Percentiles rank a stretch among this genome's conserved stretches.
phyloP scores from a whole-genome alignment of 2,888 invertebrate genomes.

The Troglohyphantes excavatus region DNA sequence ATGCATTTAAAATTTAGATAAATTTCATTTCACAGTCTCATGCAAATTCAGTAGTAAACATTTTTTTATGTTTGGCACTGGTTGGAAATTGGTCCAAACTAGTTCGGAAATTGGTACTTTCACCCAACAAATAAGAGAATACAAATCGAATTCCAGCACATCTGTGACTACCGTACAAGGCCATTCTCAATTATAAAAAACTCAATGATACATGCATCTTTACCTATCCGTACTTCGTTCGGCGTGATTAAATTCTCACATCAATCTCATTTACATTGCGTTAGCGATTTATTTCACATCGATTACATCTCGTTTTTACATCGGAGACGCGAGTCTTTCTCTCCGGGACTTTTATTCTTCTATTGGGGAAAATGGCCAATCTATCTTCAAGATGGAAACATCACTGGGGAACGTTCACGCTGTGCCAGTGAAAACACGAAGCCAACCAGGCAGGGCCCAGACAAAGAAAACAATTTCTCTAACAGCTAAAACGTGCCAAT shows the following conservation, averaged over 20 bases:
- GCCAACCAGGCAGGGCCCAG: neutral
- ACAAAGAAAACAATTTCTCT: constrained; percentile 23
- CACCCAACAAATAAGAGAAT: no score
- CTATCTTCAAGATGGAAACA: constrained; percentile 26
- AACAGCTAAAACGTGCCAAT: constrained; percentile 35
- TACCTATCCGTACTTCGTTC: neutral
- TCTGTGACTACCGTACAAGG: no score
- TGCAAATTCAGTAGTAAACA: no score
- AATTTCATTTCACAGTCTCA: no score
- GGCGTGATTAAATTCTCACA: neutral
- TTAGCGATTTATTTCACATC: constrained; percentile 9
- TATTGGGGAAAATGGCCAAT: constrained; percentile 8
- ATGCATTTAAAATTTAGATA: no score
- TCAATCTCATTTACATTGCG: constrained; percentile 14
- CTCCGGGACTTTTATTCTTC: neutral
- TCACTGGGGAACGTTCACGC: neutral
- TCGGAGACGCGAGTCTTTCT: neutral
- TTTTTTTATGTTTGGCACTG: no score
- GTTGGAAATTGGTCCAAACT: no score
- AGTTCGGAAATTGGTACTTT: no score
- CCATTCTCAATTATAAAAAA: no score
- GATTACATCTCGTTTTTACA: constrained; percentile 10
- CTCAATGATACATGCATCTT: neutral
- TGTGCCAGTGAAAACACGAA: constrained; percentile 5
- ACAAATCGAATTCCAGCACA: no score